Conservation (phyloP, 2,888 invertebrate species). For the Ashinkailepas kermadecensis region DNA sequence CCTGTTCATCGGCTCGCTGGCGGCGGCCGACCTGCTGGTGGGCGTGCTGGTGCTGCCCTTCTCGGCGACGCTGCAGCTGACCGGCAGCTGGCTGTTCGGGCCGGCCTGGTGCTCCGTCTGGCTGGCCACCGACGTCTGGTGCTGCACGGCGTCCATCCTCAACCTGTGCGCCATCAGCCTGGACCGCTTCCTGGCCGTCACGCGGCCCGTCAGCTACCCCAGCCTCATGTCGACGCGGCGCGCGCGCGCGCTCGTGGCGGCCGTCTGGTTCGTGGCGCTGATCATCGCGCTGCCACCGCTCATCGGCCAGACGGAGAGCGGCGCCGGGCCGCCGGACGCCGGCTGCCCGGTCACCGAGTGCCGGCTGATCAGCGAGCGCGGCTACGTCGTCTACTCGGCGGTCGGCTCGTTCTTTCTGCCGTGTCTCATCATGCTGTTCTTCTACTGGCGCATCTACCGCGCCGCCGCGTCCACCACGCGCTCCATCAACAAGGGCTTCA, state of each 20-base stretch:
- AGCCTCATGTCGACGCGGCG: slow-evolving; percentile 70
- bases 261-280: slow-evolving; percentile 93
- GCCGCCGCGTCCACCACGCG: slow-evolving; percentile 88
- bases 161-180: slow-evolving; percentile 95
- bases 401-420: slow-evolving; percentile 97
- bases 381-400: slow-evolving; percentile 94
- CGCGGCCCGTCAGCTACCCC: slow-evolving; percentile 91
- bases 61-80: slow-evolving; percentile 86
- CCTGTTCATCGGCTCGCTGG: slow-evolving; percentile 91
- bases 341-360: slow-evolving; percentile 70
- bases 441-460: slow-evolving; percentile 93
- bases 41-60: slow-evolving; percentile 92
- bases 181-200: slow-evolving; percentile 87
- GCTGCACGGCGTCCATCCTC: slow-evolving; percentile 95
- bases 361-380: slow-evolving; percentile 84
- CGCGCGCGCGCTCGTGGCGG: slow-evolving; percentile 76
- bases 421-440: slow-evolving; percentile 95
- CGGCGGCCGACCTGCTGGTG: slow-evolving; percentile 91
- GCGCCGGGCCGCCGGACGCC: slow-evolving; percentile 25
- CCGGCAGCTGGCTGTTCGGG: slow-evolving; percentile 92
- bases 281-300: slow-evolving; percentile 94
- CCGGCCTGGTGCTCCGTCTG: slow-evolving; percentile 93
- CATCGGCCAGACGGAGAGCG: slow-evolving; percentile 79
- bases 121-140: slow-evolving; percentile 96
- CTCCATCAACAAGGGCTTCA: slow-evolving; percentile 66